Evolutionary conservation across 1,140 invertebrate species (phyloP).

Genomic region (Microplitis demolitor): DNA sequence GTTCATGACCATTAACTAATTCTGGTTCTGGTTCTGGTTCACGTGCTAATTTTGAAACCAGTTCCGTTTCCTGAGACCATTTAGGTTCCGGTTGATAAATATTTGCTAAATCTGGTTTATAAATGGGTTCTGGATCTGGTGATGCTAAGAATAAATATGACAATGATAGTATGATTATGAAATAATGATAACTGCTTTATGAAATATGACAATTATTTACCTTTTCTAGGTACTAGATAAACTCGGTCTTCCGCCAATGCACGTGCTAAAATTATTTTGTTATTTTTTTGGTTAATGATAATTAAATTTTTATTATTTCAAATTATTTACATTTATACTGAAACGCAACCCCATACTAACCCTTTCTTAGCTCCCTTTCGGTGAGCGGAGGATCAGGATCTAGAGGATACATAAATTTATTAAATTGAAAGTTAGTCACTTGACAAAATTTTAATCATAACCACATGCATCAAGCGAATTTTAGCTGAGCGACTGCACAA

Average conservation of each 20-base stretch:
- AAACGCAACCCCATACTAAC: slow-evolving; percentile 44
- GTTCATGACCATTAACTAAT: neutral
- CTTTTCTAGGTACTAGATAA: slow-evolving; percentile 35
- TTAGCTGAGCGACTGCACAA: no score
- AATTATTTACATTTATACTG: slow-evolving; percentile 11
- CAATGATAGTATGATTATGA: neutral
- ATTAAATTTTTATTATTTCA: neutral
- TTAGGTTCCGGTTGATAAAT: neutral
- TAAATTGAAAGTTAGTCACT: slow-evolving; percentile 20
- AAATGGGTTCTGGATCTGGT: slow-evolving; percentile 27
- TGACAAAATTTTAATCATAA: neutral
- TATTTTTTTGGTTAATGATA: neutral
- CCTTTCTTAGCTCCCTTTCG: slow-evolving; percentile 55
- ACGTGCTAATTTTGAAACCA: neutral
- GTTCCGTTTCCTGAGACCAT: neutral
- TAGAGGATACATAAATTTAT: slow-evolving; percentile 47
- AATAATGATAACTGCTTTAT: neutral
- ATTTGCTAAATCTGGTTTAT: slow-evolving; percentile 11
- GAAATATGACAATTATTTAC: slow-evolving; percentile 27
- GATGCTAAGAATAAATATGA: slow-evolving; percentile 14
- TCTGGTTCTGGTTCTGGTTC: slow-evolving; percentile 12
- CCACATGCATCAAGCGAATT: neutral
- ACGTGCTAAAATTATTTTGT: slow-evolving; percentile 48
- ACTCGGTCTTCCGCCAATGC: slow-evolving; percentile 42
- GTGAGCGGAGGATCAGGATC: slow-evolving; percentile 49